Percentiles rank a stretch among this genome's conserved stretches.
Evolutionary conservation across 2,797 vertebrate genomes (phyloP).

Genomic region (Halcyon leucocephala): DNA sequence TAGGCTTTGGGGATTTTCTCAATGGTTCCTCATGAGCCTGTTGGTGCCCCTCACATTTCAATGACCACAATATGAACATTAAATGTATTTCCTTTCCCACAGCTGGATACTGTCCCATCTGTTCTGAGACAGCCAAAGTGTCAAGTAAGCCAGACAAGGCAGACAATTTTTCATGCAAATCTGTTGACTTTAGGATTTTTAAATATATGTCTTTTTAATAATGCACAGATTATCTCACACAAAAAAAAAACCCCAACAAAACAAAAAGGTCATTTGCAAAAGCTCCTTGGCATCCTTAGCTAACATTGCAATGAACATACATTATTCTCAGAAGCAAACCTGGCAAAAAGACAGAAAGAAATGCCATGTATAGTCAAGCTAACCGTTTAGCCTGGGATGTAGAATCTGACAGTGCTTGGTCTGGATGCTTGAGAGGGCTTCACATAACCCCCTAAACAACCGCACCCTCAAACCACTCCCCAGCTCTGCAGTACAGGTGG

Average conservation of each 20-base stretch:
- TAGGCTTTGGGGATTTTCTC: constrained; percentile 64
- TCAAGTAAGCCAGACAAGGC: constrained; percentile 49
- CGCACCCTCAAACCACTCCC: neutral
- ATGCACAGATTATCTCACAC: constrained; percentile 47
- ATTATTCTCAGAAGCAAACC: constrained; percentile 29
- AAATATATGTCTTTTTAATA: constrained; percentile 65
- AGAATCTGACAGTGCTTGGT: neutral
- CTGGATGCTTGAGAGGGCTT: neutral
- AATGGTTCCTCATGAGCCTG: constrained; percentile 21
- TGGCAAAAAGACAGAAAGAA: constrained; percentile 48
- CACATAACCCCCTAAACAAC: neutral
- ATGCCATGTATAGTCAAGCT: neutral
- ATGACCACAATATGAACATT: constrained; percentile 39
- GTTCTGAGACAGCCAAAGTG: constrained; percentile 62
- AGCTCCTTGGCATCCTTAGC: constrained; percentile 16
- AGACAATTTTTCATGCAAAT: constrained; percentile 68
- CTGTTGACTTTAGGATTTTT: constrained; percentile 68
- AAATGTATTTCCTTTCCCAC: constrained; percentile 65
- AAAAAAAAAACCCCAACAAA: neutral
- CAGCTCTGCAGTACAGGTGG: neutral
- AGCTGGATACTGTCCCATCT: constrained; percentile 66
- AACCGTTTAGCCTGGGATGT: neutral
- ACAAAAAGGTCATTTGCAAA: neutral
- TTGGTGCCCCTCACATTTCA: constrained; percentile 51
- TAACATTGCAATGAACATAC: neutral